A percentile compares a stretch with the other conserved stretches of the same genome.
Conservation (phyloP, 1,140 invertebrate genomes). For the Mya arenaria region DNA sequence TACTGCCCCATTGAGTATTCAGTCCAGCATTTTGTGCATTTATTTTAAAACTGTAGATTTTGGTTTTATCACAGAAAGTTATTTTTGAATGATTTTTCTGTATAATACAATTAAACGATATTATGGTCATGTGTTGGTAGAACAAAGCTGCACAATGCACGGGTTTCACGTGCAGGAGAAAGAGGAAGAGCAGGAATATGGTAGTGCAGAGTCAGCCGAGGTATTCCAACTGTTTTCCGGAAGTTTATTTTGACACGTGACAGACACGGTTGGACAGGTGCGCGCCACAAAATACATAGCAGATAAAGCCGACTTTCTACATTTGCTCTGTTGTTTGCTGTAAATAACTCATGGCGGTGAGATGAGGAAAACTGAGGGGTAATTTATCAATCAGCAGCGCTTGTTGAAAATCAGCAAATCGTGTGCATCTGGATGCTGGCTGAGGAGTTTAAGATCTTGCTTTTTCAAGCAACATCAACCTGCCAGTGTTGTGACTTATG, state of each 20-base stretch:
- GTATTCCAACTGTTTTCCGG: constrained; percentile 28
- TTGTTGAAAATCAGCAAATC: constrained; percentile 52
- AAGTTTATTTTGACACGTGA: constrained; percentile 50
- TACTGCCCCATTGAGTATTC: background rate
- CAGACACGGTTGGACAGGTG: constrained; percentile 46
- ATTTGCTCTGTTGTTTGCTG: constrained; percentile 9
- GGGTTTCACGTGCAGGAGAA: no score
- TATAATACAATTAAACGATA: no score
- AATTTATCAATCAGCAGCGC: constrained; percentile 45
- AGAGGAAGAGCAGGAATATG: no score
- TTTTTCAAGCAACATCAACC: constrained; percentile 8
- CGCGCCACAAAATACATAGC: constrained; percentile 25
- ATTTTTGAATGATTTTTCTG: no score
- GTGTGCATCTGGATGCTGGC: constrained; percentile 43
- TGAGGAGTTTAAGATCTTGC: constrained; percentile 35
- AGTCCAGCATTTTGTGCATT: background rate
- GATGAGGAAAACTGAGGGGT: constrained; percentile 22
- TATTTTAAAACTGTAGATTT: constrained; percentile 4
- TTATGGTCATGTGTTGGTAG: no score
- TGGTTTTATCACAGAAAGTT: background rate
- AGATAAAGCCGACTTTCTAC: constrained; percentile 32
- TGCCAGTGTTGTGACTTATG: constrained; percentile 33
- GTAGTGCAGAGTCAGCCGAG: constrained; percentile 2
- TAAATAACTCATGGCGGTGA: constrained; percentile 34
- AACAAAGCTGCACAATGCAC: no score